Evolutionary conservation across 1,140 invertebrate genomes (phyloP).

Genomic region (Hycleus cichorii): DNA sequence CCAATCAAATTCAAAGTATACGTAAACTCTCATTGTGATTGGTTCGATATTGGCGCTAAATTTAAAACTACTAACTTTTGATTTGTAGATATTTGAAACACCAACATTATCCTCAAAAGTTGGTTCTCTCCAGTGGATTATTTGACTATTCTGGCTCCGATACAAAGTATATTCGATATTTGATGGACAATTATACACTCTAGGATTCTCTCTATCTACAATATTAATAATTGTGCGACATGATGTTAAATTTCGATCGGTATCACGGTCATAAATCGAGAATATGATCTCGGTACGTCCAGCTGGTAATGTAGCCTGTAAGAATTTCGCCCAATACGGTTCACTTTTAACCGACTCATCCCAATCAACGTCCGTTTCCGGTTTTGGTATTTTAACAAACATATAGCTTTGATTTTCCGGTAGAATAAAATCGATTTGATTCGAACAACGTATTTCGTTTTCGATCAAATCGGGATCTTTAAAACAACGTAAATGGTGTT

Average conservation of each 20-base stretch:
- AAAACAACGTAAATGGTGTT: too few species aligned
- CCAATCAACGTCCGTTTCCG: constrained; percentile 61
- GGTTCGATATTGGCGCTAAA: neutral
- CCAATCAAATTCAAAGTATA: neutral
- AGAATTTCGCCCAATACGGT: constrained; percentile 56
- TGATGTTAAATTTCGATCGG: constrained; percentile 34
- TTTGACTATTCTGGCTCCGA: constrained; percentile 46
- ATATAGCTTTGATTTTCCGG: constrained; percentile 46
- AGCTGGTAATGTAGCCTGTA: constrained; percentile 52
- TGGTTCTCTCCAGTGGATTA: constrained; percentile 62
- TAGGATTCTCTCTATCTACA: constrained; percentile 51
- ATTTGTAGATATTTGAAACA: constrained; percentile 53
- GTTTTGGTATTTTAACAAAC: constrained; percentile 53
- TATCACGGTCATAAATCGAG: too few species aligned
- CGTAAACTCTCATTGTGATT: neutral
- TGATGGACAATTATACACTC: constrained; percentile 52
- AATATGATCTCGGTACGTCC: constrained; percentile 42
- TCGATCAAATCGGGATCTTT: too few species aligned
- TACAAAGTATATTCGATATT: constrained; percentile 54
- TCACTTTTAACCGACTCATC: constrained; percentile 52
- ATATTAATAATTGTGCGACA: constrained; percentile 58
- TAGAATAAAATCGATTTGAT: constrained; percentile 50
- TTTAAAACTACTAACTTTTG: constrained; percentile 46
- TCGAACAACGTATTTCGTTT: constrained; percentile 52
- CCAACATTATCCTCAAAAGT: constrained; percentile 56